Evolutionary conservation across 2,888 invertebrate genomes (phyloP).

Genomic region (Torymus texanus): DNA sequence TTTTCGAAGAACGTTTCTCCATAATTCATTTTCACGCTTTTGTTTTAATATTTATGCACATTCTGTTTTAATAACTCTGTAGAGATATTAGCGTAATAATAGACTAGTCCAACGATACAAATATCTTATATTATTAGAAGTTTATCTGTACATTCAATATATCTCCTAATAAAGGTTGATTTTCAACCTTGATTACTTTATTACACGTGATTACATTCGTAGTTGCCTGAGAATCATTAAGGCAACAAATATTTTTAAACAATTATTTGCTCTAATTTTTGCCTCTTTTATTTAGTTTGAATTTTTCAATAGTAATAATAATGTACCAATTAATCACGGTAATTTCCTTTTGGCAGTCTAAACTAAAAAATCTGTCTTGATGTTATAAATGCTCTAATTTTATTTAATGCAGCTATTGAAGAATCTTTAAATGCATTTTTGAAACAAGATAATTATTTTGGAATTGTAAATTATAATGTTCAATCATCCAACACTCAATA

Average conservation of each 20-base stretch:
- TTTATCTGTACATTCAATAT: slow-evolving; percentile 56
- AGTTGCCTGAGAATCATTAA: slow-evolving; percentile 20
- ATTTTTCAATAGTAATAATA: slow-evolving; percentile 33
- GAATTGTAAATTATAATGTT: slow-evolving; percentile 38
- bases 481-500: slow-evolving; percentile 41
- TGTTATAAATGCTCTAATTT: slow-evolving; percentile 21
- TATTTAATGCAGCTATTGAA: slow-evolving; percentile 29
- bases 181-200: slow-evolving; percentile 34
- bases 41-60: slow-evolving; percentile 40
- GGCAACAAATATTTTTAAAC: slow-evolving; percentile 41
- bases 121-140: slow-evolving; percentile 54
- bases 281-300: background rate
- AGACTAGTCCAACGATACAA: slow-evolving; percentile 59
- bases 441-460: slow-evolving; percentile 41
- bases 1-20: background rate
- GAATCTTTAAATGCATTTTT: slow-evolving; percentile 49
- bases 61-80: slow-evolving; percentile 42
- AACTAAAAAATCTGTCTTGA: slow-evolving; percentile 27
- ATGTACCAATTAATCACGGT: slow-evolving; percentile 6
- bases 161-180: slow-evolving; percentile 40
- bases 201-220: slow-evolving; percentile 37
- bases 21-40: slow-evolving; percentile 1
- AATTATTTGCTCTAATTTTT: slow-evolving; percentile 14
- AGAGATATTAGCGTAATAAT: slow-evolving; percentile 43
- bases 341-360: slow-evolving; percentile 39